Evolutionary conservation across 2,113 vertebrate genomes (phyloP).

Genomic region (Barbus barbus): DNA sequence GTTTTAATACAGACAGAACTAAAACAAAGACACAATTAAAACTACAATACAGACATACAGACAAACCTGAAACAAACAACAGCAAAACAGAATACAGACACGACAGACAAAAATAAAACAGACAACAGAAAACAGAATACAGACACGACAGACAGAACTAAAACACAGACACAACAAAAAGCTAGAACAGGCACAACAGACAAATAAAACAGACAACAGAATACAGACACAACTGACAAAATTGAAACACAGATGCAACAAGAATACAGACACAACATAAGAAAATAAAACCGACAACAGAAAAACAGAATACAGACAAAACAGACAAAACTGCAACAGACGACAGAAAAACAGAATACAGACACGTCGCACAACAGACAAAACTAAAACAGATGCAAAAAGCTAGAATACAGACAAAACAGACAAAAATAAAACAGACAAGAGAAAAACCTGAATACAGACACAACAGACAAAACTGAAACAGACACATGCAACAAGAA

Average conservation of each 20-base stretch:
- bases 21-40: no score
- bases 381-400: no score
- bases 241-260: no score
- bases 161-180: background rate
- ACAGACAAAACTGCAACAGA: background rate
- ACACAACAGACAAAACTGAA: background rate
- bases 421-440: background rate
- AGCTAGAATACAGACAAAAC: background rate
- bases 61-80: background rate
- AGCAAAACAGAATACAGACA: background rate
- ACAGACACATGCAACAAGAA: no score
- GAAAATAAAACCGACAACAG: no score
- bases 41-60: no score
- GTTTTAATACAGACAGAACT: no score
- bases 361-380: no score
- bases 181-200: background rate
- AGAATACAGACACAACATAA: no score
- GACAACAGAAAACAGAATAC: background rate
- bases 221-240: background rate
- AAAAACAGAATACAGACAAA: background rate
- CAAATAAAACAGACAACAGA: background rate
- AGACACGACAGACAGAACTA: background rate
- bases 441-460: background rate
- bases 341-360: no score
- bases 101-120: background rate